These are phyloP conservation scores for Stegodyphus dumicola DNA, from an alignment of 1,140 invertebrate genomes.

Conservation along the genomic window DNA sequence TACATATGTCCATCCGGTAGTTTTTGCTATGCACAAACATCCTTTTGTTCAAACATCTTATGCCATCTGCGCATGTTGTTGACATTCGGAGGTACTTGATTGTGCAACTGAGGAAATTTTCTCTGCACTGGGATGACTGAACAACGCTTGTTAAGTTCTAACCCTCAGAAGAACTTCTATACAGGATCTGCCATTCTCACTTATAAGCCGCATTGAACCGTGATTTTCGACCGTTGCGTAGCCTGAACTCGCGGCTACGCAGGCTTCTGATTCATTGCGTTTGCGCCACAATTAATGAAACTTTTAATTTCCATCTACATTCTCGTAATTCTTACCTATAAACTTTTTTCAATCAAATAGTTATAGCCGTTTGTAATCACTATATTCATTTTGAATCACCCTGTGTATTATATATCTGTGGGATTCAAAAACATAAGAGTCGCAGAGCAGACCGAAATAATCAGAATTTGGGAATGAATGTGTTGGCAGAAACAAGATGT, in stretches of 20 bases:
- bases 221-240: too few relatives aligned
- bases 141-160: conserved; percentile 2
- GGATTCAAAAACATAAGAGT: too few relatives aligned
- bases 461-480: too few relatives aligned
- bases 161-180: background rate
- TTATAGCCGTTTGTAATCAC: too few relatives aligned
- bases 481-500: too few relatives aligned
- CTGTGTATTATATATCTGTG: too few relatives aligned
- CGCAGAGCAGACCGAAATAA: too few relatives aligned
- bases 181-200: background rate
- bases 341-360: too few relatives aligned
- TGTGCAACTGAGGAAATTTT: too few relatives aligned
- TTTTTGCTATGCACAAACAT: conserved; percentile 3
- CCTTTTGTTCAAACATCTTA: conserved; percentile 3
- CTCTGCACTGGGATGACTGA: background rate
- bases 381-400: too few relatives aligned
- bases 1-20: background rate
- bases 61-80: background rate
- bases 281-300: background rate
- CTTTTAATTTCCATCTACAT: too few relatives aligned
- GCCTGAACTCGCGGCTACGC: background rate
- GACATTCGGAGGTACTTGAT: background rate
- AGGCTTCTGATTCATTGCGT: background rate
- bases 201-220: background rate
- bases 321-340: too few relatives aligned